These are phyloP conservation scores for Synergus gifuensis DNA, from an alignment of 2,888 invertebrate species.

Conservation along the genomic window DNA sequence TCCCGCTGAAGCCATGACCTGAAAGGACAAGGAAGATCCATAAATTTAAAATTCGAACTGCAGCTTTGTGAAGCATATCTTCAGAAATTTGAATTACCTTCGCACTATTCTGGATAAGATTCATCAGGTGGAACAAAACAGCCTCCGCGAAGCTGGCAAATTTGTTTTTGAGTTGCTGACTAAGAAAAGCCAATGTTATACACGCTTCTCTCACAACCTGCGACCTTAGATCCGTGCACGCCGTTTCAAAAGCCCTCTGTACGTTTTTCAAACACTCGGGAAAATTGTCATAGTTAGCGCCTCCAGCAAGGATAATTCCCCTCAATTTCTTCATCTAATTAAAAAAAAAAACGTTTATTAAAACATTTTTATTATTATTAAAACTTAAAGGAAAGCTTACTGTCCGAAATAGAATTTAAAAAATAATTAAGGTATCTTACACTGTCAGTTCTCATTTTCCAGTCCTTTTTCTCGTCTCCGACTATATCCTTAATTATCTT, in stretches of 20 bases:
- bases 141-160: slow-evolving; percentile 92
- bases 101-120: slow-evolving; percentile 95
- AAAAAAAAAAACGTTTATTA: too few relatives aligned
- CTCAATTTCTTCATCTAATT: slow-evolving; percentile 90
- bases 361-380: neutral
- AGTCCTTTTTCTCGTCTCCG: slow-evolving; percentile 90
- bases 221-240: slow-evolving; percentile 93
- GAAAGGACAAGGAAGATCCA: slow-evolving; percentile 48
- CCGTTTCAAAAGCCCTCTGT: slow-evolving; percentile 89
- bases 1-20: slow-evolving; percentile 94
- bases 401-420: slow-evolving; percentile 20
- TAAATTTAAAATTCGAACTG: neutral
- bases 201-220: slow-evolving; percentile 98
- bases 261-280: slow-evolving; percentile 86
- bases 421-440: slow-evolving; percentile 79
- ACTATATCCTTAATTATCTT: slow-evolving; percentile 86
- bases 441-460: slow-evolving; percentile 96
- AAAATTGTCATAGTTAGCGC: slow-evolving; percentile 86
- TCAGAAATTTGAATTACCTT: slow-evolving; percentile 82
- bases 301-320: slow-evolving; percentile 90
- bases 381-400: neutral
- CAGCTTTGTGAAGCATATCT: neutral
- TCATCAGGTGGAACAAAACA: slow-evolving; percentile 90
- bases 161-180: slow-evolving; percentile 90
- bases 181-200: slow-evolving; percentile 94